Conservation (phyloP, 2,888 invertebrate genomes). For the Cerastis leucographa region DNA sequence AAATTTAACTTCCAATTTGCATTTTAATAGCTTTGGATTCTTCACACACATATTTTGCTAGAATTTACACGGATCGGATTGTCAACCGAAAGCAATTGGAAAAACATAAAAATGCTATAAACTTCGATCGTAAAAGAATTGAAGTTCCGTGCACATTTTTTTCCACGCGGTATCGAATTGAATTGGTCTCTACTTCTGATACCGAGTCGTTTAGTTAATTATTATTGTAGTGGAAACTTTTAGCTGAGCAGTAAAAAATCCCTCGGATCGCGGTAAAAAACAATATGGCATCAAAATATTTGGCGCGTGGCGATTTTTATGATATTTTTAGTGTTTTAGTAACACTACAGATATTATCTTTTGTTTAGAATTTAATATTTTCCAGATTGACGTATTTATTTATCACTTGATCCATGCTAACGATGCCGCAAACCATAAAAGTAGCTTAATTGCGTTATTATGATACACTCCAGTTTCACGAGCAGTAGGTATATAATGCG, state of each 20-base stretch:
- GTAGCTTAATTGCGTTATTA: conserved; percentile 27
- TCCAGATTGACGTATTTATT: conserved; percentile 24
- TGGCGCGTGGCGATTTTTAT: conserved; percentile 45
- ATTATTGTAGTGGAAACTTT: conserved; percentile 71
- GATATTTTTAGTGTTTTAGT: conserved; percentile 26
- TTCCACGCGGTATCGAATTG: conserved; percentile 73
- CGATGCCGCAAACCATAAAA: conserved; percentile 10
- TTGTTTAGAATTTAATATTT: conserved; percentile 27
- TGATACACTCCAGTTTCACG: conserved; percentile 28
- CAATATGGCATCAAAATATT: conserved; percentile 38
- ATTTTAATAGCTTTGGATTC: conserved; percentile 84
- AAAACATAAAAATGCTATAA: conserved; percentile 88
- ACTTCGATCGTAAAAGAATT: conserved; percentile 87
- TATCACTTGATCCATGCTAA: conserved; percentile 23
- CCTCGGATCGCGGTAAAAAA: conserved; percentile 38
- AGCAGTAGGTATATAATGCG: conserved; percentile 9
- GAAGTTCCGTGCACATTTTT: conserved; percentile 81
- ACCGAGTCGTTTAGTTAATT: conserved; percentile 72
- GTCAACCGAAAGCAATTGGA: conserved; percentile 87
- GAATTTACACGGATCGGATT: conserved; percentile 86
- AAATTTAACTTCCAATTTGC: conserved; percentile 82
- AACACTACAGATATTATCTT: conserved; percentile 18
- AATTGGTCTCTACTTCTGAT: conserved; percentile 69
- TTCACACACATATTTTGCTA: conserved; percentile 85
- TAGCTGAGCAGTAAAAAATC: conserved; percentile 63